Evolutionary conservation across 2,888 invertebrate genomes (phyloP).

Genomic region (Diplazon laetatorius): DNA sequence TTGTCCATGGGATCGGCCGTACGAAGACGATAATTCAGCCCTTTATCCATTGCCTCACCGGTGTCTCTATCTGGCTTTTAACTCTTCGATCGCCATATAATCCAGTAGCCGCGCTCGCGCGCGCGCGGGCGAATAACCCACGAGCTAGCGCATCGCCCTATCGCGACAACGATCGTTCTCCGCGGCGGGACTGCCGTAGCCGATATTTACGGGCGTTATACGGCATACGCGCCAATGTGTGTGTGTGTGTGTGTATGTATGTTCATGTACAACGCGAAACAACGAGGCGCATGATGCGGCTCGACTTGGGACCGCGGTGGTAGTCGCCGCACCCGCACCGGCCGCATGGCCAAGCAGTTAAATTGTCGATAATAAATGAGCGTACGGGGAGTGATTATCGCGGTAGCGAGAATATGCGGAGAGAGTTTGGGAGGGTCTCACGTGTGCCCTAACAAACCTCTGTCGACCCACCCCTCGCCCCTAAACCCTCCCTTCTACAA

Average conservation of each 20-base stretch:
- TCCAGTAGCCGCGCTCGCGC: conserved; percentile 41
- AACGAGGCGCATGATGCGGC: conserved; percentile 5
- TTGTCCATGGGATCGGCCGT: conserved; percentile 44
- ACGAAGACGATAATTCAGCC: neutral
- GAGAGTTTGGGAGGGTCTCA: conserved; percentile 50
- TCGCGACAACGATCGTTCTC: conserved; percentile 79
- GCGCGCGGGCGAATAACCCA: too few relatives aligned
- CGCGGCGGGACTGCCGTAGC: conserved; percentile 65
- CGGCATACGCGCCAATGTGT: conserved; percentile 16
- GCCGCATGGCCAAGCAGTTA: conserved; percentile 78
- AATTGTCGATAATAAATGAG: conserved; percentile 80
- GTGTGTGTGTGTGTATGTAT: too few relatives aligned
- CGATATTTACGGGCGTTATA: conserved; percentile 70
- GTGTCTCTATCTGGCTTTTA: conserved; percentile 54
- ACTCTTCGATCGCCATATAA: conserved; percentile 49
- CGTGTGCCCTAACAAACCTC: conserved; percentile 39
- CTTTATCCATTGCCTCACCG: conserved; percentile 35
- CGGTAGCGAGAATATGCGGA: conserved; percentile 23
- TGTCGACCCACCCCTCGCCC: conserved; percentile 22
- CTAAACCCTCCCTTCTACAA: too few relatives aligned
- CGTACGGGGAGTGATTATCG: conserved; percentile 69
- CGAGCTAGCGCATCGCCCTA: conserved; percentile 80
- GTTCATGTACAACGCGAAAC: too few relatives aligned
- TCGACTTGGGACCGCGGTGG: conserved; percentile 40
- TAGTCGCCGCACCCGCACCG: too few relatives aligned